Conservation (phyloP, 1,140 invertebrate genomes). For the Euwallacea fornicatus region DNA sequence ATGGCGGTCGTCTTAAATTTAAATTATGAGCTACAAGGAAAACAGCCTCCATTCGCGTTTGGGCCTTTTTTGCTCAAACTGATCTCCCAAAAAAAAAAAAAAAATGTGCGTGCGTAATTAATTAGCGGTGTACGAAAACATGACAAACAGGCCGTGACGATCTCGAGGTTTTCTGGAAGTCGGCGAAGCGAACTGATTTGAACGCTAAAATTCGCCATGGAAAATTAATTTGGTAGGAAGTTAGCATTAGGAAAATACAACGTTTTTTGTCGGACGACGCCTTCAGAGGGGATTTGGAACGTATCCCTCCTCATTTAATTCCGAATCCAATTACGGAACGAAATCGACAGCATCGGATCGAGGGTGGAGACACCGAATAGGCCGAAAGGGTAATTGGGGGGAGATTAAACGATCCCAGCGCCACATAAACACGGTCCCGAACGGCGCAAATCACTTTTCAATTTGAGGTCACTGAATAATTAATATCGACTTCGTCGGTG, state of each 20-base stretch:
- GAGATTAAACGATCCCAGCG: constrained; percentile 50
- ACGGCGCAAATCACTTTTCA: constrained; percentile 48
- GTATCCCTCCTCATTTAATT: not conserved
- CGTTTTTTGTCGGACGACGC: no score
- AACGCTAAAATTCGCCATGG: no score
- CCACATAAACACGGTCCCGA: constrained; percentile 48
- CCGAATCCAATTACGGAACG: constrained; percentile 10
- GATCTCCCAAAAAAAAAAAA: no score
- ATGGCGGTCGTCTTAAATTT: constrained; percentile 14
- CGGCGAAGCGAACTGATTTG: not conserved
- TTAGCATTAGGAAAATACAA: no score
- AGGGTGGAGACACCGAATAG: constrained; percentile 24
- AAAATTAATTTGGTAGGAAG: no score
- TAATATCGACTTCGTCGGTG: constrained; percentile 46
- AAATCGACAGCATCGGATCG: constrained; percentile 21
- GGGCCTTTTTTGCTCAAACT: no score
- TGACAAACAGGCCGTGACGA: no score
- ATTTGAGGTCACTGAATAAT: constrained; percentile 50
- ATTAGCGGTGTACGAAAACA: no score
- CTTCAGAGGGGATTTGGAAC: no score
- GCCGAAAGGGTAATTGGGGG: constrained; percentile 45
- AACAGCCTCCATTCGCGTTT: not conserved
- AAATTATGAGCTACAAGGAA: constrained; percentile 7
- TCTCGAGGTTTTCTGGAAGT: no score
- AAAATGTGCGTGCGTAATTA: no score